phyloP scores from a whole-genome alignment of 2,113 vertebrate species.

The Dolichotis patagonum region DNA sequence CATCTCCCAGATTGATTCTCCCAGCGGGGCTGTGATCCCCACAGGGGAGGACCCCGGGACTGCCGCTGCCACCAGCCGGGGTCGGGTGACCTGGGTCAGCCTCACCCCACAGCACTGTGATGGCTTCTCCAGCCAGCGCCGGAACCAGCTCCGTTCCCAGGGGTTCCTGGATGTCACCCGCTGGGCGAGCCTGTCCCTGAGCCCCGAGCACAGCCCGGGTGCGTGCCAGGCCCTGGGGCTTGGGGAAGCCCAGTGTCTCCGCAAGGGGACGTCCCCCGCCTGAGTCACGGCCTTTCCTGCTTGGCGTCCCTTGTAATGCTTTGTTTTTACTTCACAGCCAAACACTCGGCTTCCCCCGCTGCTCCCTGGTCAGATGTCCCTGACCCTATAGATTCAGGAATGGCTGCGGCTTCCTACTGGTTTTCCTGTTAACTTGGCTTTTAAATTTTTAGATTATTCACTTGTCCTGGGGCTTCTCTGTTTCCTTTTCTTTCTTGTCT shows the following conservation, averaged over 20 bases:
- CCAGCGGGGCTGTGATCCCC: background rate
- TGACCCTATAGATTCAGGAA: fast-evolving
- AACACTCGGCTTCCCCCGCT: too few relatives aligned
- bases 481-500: background rate
- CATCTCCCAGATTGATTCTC: background rate
- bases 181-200: background rate
- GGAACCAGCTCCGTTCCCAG: background rate
- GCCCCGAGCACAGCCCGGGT: background rate
- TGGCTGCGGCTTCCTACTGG: background rate
- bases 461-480: background rate
- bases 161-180: background rate
- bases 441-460: background rate
- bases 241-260: background rate
- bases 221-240: background rate
- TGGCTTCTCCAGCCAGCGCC: background rate
- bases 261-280: background rate
- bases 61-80: background rate
- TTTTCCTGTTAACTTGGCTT: background rate
- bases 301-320: background rate
- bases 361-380: background rate
- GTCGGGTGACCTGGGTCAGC: background rate
- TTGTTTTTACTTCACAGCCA: background rate
- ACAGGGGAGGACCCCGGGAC: fast-evolving
- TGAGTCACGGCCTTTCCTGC: background rate
- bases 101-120: fast-evolving